phyloP scores from a whole-genome alignment of 2,797 vertebrate species.

The Paedocypris micromegethes region DNA sequence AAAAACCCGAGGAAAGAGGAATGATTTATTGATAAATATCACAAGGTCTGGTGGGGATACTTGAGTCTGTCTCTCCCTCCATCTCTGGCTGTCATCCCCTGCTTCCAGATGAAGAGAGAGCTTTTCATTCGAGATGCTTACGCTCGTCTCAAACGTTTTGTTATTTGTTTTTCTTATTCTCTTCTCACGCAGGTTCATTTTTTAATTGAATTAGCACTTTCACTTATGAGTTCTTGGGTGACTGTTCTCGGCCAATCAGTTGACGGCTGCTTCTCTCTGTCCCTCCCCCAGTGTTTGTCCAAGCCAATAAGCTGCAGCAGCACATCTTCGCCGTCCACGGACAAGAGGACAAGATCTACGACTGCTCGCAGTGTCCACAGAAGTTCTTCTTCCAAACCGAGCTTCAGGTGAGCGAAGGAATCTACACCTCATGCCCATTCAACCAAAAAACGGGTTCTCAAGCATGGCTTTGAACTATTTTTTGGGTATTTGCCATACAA shows the following conservation, averaged over 20 bases:
- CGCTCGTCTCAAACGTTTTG: constrained; percentile 19
- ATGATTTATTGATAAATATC: constrained; percentile 79
- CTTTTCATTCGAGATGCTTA: constrained; percentile 34
- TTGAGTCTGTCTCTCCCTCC: constrained; percentile 49
- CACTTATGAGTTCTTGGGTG: neutral
- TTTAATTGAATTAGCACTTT: constrained; percentile 28
- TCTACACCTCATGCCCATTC: neutral
- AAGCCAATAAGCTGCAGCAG: constrained; percentile 97
- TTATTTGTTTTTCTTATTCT: neutral
- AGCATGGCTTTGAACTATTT: neutral
- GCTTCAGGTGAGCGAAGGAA: constrained; percentile 81
- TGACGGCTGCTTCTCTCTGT: constrained; percentile 17
- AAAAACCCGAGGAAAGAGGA: constrained; percentile 49
- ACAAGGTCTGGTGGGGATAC: constrained; percentile 63
- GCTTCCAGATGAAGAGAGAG: constrained; percentile 33
- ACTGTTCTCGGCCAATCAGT: constrained; percentile 2
- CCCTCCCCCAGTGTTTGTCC: constrained; percentile 79
- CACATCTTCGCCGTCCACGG: constrained; percentile 97
- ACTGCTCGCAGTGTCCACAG: constrained; percentile 97
- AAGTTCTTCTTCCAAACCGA: constrained; percentile 99
- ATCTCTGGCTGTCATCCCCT: constrained; percentile 44
- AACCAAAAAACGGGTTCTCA: neutral
- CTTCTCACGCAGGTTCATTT: constrained; percentile 16
- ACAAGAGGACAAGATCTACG: constrained; percentile 98
- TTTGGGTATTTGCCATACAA: too few species aligned